A percentile compares a stretch with the other conserved stretches of the same genome.
Conservation (phyloP, 2,113 vertebrate genomes). For the Terrapene triunguis region DNA sequence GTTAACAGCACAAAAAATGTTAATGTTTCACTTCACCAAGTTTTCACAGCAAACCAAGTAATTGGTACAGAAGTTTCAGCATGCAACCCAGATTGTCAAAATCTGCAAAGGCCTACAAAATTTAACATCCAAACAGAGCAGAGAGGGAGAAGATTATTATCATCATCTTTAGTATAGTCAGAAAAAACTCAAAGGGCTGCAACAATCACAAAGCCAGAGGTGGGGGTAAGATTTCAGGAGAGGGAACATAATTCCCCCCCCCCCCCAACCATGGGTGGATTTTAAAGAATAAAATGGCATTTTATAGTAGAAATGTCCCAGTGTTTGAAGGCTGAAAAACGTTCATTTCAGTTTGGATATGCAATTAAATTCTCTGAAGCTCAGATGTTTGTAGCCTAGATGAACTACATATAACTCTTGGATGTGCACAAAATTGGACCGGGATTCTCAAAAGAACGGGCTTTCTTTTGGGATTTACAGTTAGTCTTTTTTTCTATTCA, state of each 20-base stretch:
- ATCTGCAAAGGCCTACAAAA: neutral
- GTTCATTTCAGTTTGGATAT: neutral
- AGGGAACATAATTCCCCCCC: fast-evolving
- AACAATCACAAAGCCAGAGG: neutral
- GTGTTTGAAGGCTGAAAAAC: neutral
- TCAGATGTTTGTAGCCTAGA: neutral
- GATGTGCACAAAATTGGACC: neutral
- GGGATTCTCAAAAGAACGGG: neutral
- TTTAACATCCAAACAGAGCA: neutral
- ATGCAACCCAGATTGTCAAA: neutral
- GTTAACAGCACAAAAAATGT: neutral
- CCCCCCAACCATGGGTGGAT: neutral
- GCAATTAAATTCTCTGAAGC: neutral
- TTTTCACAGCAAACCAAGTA: neutral
- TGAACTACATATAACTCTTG: neutral
- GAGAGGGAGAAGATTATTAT: neutral
- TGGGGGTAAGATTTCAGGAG: neutral
- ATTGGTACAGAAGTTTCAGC: neutral
- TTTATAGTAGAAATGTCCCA: neutral
- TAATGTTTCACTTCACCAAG: neutral
- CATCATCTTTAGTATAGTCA: neutral
- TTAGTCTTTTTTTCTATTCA: neutral
- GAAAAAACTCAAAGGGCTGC: neutral
- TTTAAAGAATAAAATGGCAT: neutral
- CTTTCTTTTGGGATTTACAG: neutral